phyloP scores from a whole-genome alignment of 2,888 invertebrate genomes.

The Apoda limacodes region DNA sequence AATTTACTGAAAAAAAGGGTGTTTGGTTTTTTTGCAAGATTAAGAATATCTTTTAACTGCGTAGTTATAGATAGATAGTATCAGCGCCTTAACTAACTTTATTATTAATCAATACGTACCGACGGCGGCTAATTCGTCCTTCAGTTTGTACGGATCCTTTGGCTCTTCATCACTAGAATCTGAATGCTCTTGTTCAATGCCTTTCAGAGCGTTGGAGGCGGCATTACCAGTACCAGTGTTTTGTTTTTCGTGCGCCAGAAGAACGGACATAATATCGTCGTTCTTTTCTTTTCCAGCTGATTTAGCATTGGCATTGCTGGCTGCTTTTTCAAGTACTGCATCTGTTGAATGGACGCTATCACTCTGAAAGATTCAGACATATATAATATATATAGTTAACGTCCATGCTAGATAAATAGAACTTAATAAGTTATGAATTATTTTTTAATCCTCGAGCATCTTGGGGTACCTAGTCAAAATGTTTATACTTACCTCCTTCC shows the following conservation, averaged over 20 bases:
- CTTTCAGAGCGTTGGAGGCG: slow-evolving; percentile 72
- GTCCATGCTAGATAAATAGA: too few species aligned
- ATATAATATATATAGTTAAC: too few species aligned
- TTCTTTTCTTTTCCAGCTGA: slow-evolving; percentile 70
- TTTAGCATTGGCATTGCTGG: slow-evolving; percentile 51
- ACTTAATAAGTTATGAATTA: too few species aligned
- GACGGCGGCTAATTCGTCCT: slow-evolving; percentile 74
- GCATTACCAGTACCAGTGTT: slow-evolving; percentile 60
- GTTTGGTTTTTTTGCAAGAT: slow-evolving; percentile 3
- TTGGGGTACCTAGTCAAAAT: too few species aligned
- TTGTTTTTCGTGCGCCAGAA: slow-evolving; percentile 90
- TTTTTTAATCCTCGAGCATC: too few species aligned
- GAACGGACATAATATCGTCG: slow-evolving; percentile 93
- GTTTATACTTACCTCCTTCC: too few species aligned
- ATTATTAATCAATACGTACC: slow-evolving; percentile 52
- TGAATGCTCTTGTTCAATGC: slow-evolving; percentile 67
- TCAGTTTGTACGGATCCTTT: slow-evolving; percentile 67
- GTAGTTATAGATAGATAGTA: background rate
- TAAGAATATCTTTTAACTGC: too few species aligned
- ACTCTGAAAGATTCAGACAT: too few species aligned
- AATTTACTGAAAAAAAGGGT: slow-evolving; percentile 1
- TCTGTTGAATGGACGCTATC: slow-evolving; percentile 60
- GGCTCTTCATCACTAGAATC: slow-evolving; percentile 87
- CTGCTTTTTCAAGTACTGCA: slow-evolving; percentile 69
- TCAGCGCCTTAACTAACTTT: too few species aligned